Evolutionary conservation across 2,888 invertebrate species (phyloP), one percentile per base, ranked within the genome.

Genomic region (Heliconius sara): DNA sequence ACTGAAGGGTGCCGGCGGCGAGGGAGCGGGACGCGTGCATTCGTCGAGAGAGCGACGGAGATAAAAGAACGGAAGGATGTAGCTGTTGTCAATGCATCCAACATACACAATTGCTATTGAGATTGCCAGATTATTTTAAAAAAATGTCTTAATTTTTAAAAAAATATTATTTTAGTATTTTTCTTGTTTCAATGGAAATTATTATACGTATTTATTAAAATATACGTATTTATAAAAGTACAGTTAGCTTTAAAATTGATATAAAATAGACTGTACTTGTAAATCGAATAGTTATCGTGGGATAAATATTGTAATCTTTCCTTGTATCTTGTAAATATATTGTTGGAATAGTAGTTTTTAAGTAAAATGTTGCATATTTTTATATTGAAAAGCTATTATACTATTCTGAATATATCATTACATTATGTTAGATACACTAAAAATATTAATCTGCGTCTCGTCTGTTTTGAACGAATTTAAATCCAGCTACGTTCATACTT

Each of bases 11-110:
- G 85, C 82, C 80, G 81, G 84, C 83, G 79, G 86, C 82, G 91
- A 86, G 87, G 81, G 86, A 92, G 83, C 86, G 83, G 85, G 91
- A 92, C 85, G 80, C 79, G 78, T 82, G 85, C 79, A 81, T 76
- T 79, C 81, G 81, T 86, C 87, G 85, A 87, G 88, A 86, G 90
- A 88, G 84, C 83, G 87, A 91, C 83, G 82, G 90, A 90, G 90
- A 89, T 81, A 84, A 85, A 84, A 85, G 87, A 90, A 86, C 93
- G 93, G 94, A 93, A 92, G 92, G 91, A 92, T 90, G 88, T 87
- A 81, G 83, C 83, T 83, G 72, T 71, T 84, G 76, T 78, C 91
- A 92, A 84, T 88, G 86, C 85, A 85, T 81, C 88, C 92, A 93
- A 92, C 89, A 88, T 89, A 77, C 77, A 70, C 68, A 86, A 83